Percentiles rank a stretch among this genome's conserved stretches.
Evolutionary conservation across 2,113 vertebrate genomes (phyloP).

Genomic region (Phylloscopus trochiloides): DNA sequence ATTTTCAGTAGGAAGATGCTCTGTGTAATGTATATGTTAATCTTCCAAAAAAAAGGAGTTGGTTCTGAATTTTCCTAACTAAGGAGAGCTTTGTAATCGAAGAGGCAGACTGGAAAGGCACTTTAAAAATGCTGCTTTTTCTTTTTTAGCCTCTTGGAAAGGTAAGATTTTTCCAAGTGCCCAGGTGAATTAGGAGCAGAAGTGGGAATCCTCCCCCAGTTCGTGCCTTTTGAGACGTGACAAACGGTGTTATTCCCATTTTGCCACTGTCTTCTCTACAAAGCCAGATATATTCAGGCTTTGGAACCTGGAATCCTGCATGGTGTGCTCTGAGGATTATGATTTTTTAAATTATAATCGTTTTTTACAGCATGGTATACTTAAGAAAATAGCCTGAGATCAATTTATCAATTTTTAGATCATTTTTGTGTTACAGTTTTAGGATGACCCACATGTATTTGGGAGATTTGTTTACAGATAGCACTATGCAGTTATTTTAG

Average conservation of each 20-base stretch:
- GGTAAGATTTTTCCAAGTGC: neutral
- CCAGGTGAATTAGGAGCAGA: neutral
- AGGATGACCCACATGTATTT: neutral
- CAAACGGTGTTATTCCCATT: neutral
- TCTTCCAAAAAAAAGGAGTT: neutral
- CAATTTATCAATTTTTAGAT: neutral
- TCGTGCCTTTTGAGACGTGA: neutral
- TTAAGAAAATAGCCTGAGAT: neutral
- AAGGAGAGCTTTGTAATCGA: neutral
- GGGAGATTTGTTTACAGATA: neutral
- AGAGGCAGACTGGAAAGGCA: neutral
- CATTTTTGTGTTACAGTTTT: neutral
- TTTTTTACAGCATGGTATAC: neutral
- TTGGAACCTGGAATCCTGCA: slow-evolving; percentile 36
- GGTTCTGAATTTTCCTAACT: neutral
- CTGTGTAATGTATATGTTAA: neutral
- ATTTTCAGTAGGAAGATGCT: neutral
- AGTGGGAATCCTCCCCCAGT: neutral
- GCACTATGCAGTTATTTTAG: neutral
- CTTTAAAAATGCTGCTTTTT: neutral
- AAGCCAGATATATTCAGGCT: slow-evolving; percentile 35
- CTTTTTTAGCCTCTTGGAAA: neutral
- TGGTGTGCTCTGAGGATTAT: neutral
- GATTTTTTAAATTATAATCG: neutral
- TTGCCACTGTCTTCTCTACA: slow-evolving; percentile 17